Evolutionary conservation across 2,888 invertebrate genomes (phyloP).

Genomic region (Lasioglossum leucozonium): DNA sequence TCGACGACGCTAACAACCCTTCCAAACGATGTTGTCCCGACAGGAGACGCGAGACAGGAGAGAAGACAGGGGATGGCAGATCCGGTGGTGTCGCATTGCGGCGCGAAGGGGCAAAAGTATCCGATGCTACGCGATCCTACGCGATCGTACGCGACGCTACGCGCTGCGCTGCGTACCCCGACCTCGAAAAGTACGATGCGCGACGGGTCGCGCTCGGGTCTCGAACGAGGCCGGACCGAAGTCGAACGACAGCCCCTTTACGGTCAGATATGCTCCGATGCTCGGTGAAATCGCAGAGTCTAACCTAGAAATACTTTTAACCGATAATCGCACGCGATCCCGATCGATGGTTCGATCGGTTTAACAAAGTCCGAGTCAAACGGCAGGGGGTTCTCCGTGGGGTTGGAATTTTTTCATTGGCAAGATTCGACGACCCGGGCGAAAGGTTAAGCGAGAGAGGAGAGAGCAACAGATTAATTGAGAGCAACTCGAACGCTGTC

Average conservation of each 20-base stretch:
- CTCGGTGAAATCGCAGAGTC: neutral
- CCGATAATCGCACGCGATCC: neutral
- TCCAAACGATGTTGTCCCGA: slow-evolving; percentile 41
- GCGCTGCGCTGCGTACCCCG: slow-evolving; percentile 63
- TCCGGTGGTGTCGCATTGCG: slow-evolving; percentile 83
- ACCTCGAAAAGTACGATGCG: slow-evolving; percentile 73
- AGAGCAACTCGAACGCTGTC: neutral
- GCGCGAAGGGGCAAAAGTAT: slow-evolving; percentile 72
- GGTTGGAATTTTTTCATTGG: neutral
- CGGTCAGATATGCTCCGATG: neutral
- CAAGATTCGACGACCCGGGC: neutral
- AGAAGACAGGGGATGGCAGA: slow-evolving; percentile 59
- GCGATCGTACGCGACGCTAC: neutral
- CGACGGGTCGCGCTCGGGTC: slow-evolving; percentile 41
- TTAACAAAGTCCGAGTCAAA: neutral
- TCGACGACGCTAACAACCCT: slow-evolving; percentile 11
- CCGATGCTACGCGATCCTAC: slow-evolving; percentile 31
- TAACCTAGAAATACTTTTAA: neutral
- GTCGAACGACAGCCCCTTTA: slow-evolving; percentile 57
- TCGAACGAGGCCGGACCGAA: slow-evolving; percentile 52
- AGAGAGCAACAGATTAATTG: slow-evolving; percentile 42
- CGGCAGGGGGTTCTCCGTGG: neutral
- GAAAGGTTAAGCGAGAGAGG: neutral
- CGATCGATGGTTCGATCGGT: no score
- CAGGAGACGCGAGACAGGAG: slow-evolving; percentile 52